phyloP scores from a whole-genome alignment of 1,140 invertebrate genomes.

The Aphidius ervi region DNA sequence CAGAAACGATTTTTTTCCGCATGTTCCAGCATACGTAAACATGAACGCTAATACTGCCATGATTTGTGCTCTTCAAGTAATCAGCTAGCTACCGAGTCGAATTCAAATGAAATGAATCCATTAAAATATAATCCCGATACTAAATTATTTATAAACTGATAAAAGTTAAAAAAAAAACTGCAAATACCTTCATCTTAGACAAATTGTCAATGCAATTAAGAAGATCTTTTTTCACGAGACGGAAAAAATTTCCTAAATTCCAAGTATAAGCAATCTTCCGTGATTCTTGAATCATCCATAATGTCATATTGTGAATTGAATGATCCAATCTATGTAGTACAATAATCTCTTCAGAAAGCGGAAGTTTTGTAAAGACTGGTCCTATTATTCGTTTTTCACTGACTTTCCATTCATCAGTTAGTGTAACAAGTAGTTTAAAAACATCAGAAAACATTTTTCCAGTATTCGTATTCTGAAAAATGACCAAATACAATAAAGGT shows the following conservation, averaged over 20 bases:
- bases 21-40: constrained; percentile 69
- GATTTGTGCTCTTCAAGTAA: neutral
- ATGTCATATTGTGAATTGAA: constrained; percentile 68
- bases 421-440: constrained; percentile 59
- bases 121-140: no score
- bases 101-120: no score
- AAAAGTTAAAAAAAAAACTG: neutral
- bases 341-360: constrained; percentile 75
- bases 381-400: constrained; percentile 63
- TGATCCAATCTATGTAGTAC: constrained; percentile 75
- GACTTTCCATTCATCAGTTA: constrained; percentile 67
- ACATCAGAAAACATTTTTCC: constrained; percentile 62
- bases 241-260: constrained; percentile 67
- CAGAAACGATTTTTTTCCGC: constrained; percentile 71
- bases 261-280: constrained; percentile 67
- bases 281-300: constrained; percentile 69
- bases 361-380: constrained; percentile 64
- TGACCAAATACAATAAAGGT: no score
- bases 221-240: constrained; percentile 58
- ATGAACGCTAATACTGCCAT: constrained; percentile 49
- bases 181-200: constrained; percentile 47
- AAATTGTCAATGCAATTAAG: constrained; percentile 63
- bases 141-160: no score
- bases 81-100: neutral
- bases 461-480: constrained; percentile 53